Evolutionary conservation across 2,888 invertebrate genomes (phyloP).

Genomic region (Odontocolon sp.): DNA sequence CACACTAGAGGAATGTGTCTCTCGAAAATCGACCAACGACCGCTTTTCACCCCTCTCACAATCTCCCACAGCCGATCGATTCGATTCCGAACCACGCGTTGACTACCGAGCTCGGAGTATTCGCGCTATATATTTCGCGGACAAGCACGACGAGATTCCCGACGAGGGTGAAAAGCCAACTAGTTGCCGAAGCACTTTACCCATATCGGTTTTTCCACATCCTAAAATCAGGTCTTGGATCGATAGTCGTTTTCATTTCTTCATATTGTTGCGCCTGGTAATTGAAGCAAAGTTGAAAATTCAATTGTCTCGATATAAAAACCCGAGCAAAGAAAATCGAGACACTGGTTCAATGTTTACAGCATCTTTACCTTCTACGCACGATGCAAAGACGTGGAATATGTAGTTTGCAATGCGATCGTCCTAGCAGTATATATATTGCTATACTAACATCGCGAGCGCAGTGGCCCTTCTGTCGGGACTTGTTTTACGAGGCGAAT

Average conservation of each 20-base stretch:
- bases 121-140: not conserved
- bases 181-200: not conserved
- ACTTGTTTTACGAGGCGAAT: slow-evolving; percentile 69
- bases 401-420: slow-evolving; percentile 12
- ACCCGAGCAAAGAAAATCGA: too few relatives aligned
- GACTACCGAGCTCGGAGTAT: not conserved
- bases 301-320: too few relatives aligned
- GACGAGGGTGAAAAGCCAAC: not conserved
- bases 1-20: slow-evolving; percentile 50
- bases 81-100: slow-evolving; percentile 20
- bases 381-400: too few relatives aligned
- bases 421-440: too few relatives aligned
- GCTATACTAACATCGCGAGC: too few relatives aligned
- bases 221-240: too few relatives aligned
- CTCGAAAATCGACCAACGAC: slow-evolving; percentile 53
- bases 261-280: too few relatives aligned
- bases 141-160: not conserved
- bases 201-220: too few relatives aligned
- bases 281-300: too few relatives aligned
- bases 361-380: too few relatives aligned
- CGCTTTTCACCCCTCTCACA: slow-evolving; percentile 4
- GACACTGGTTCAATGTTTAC: too few relatives aligned
- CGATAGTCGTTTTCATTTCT: too few relatives aligned
- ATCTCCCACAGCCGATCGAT: slow-evolving; percentile 33
- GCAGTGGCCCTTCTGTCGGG: slow-evolving; percentile 58